These are phyloP conservation scores for Cottoperca gobio DNA, from an alignment of 2,797 vertebrate species.

Conservation along the genomic window DNA sequence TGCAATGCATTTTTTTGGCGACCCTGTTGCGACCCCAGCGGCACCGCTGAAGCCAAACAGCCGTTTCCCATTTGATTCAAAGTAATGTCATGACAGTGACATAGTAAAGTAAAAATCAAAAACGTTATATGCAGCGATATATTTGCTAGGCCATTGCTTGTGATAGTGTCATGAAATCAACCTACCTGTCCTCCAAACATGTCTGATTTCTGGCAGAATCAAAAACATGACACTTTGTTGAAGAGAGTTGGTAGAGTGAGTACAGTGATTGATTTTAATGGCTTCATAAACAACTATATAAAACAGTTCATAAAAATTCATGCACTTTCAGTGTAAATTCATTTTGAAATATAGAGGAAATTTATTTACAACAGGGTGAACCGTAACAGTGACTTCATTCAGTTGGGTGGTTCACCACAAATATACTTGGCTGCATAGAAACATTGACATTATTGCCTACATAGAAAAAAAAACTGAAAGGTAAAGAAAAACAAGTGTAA, in stretches of 20 bases:
- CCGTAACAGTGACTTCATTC: constrained; percentile 93
- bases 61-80: not conserved
- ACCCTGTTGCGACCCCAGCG: too few relatives aligned
- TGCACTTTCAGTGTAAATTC: constrained; percentile 96
- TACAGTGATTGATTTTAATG: constrained; percentile 90
- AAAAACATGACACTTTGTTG: constrained; percentile 25
- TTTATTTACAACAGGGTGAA: constrained; percentile 96
- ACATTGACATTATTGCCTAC: constrained; percentile 96
- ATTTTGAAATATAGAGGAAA: constrained; percentile 96
- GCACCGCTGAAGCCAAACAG: too few relatives aligned
- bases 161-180: not conserved
- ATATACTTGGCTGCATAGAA: constrained; percentile 98
- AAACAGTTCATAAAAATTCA: constrained; percentile 88
- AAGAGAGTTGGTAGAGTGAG: constrained; percentile 72
- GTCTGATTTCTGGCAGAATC: not conserved
- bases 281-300: constrained; percentile 91
- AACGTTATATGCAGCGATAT: not conserved
- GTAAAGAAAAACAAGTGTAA: constrained; percentile 74
- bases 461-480: constrained; percentile 77
- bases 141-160: not conserved
- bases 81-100: not conserved
- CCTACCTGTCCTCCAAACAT: not conserved
- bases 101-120: not conserved
- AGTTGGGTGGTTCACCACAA: constrained; percentile 88
- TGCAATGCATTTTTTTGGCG: too few relatives aligned